Evolutionary conservation across 2,888 invertebrate species (phyloP), one percentile per base, ranked within the genome.

Genomic region (Linnaemya vulpina): DNA sequence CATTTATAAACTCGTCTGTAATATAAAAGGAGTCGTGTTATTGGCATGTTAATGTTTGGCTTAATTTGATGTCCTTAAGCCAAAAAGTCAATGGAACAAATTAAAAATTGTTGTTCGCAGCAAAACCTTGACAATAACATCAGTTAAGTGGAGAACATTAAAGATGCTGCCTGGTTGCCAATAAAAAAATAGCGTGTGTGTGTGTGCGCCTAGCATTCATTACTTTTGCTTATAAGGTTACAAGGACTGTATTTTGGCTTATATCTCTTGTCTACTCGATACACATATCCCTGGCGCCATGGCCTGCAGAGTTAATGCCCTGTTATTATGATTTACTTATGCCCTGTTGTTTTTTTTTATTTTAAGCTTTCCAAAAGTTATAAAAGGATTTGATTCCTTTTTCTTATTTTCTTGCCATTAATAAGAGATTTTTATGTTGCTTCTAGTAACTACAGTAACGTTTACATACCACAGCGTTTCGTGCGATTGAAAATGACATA

Each of bases 91-190:
- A 68, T 73, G 81, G 63, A 81, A 55, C 51, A 81, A 30, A 67
- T 77, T 8, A 22, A 60, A 65, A 68, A 13, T 68, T 68, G 49
- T 68, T 83, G 17, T 38, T 77, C 38, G 3, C n/a, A 49, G 8
- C 38, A 83, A 78, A 85, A 78, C 84, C 81, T 85, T 85, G 84
- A 74, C 84, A 85, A 70, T 81, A 73, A 81, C 71, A 62, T 80
- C 62, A 43, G 65, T 46, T 7, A 43, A n/a, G 46, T 25, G 49
- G 13, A 43, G 40, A 65, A 49, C 55, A 65, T 73, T 46, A 38
- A 63, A 62, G 3, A 25, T 38, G 51, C 40, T 53, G 20, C 43
- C 43, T 70, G 60, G 5, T 43, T 68, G 46, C 25, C 53, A 49
- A 10, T 35, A 11, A 25, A 25, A 40, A 1, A 35, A 38, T 43